phyloP scores from a whole-genome alignment of 92 coral and sea anemone genomes.

The Phenganax marumi region DNA sequence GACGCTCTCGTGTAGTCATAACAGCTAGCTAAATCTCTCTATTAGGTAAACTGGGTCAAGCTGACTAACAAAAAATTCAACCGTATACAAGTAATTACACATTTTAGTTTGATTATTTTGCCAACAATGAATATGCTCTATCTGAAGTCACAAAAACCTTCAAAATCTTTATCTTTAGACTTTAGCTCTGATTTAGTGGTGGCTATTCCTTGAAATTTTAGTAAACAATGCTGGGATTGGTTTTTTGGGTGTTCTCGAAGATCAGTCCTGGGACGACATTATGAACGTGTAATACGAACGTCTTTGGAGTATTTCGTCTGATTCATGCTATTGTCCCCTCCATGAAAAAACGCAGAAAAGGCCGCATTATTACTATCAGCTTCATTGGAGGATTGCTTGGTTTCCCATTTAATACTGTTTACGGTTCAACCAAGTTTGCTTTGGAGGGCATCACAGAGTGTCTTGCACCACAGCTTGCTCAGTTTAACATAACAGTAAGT shows the following conservation, averaged over 20 bases:
- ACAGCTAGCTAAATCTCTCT: no score
- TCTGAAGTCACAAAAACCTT: neutral
- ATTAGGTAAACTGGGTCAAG: no score
- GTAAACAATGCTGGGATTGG: slow-evolving; percentile 44
- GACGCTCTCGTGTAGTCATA: no score
- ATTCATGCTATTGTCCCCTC: slow-evolving; percentile 25
- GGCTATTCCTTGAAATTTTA: neutral
- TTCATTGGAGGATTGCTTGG: slow-evolving; percentile 30
- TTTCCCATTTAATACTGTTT: slow-evolving; percentile 37
- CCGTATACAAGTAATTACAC: no score
- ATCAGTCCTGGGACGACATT: slow-evolving; percentile 26
- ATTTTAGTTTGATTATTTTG: no score
- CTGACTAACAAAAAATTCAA: no score
- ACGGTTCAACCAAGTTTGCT: slow-evolving; percentile 37
- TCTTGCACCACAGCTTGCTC: slow-evolving; percentile 38
- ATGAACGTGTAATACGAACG: slow-evolving; percentile 25
- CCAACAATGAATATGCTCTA: neutral
- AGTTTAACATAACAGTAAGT: neutral
- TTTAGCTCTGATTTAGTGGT: neutral
- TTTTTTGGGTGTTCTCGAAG: slow-evolving; percentile 32
- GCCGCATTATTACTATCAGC: slow-evolving; percentile 40
- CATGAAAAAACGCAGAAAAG: slow-evolving; percentile 33
- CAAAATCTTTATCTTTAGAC: neutral
- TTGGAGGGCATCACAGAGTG: slow-evolving; percentile 36
- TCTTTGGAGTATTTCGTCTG: slow-evolving; percentile 37